Evolutionary conservation across 2,888 invertebrate species (phyloP), one percentile per base, ranked within the genome.

Genomic region (Melinaea marsaeus): DNA sequence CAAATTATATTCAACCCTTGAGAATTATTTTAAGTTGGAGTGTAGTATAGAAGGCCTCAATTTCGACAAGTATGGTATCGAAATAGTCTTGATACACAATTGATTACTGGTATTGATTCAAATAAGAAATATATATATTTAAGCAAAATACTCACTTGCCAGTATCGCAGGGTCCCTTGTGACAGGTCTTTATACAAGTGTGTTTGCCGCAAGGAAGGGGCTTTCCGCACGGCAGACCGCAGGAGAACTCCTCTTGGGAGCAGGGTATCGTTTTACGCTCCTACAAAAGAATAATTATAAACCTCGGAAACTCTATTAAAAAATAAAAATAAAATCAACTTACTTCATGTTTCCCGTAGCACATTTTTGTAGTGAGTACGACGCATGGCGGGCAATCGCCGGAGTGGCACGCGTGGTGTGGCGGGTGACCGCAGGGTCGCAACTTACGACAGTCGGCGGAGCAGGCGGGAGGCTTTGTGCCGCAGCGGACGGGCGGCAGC

Each of bases 401-500:
- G 35, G 92, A 89, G 89, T 99, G 98, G 86, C 99, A 98, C 65
- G 92, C 92, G 87, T 98, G 98, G 75, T 94, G 93, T 3, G 95
- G 95, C 63, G 94, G 92, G 89, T 99, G 99, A 3, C 92, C 92
- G 85, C 99, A 99, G 0, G 93, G 72, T 71, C 98, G 96, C 42
- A 84, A 79, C 57, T 97, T 92, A 0, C 93, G 92, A 83, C 99
- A 99, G 0, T 94, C 94, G 22, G 93, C 92, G 55, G 88, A 86
- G 88, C 99, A 99, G 3, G 92, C 85, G 0, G 99, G 99, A 3
- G 95, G 94, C 66, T 94, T 94, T 0, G 97, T 95, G 22, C 99
- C 99, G 84, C 99, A 99, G 0, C 96, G 94, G 58, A 99, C 94
- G 0, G 99, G 99, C 2, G 99, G 99, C 80, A 95, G 95, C 61